phyloP scores from a whole-genome alignment of 2,797 vertebrate species.

The Orientallactaga sibirica region DNA sequence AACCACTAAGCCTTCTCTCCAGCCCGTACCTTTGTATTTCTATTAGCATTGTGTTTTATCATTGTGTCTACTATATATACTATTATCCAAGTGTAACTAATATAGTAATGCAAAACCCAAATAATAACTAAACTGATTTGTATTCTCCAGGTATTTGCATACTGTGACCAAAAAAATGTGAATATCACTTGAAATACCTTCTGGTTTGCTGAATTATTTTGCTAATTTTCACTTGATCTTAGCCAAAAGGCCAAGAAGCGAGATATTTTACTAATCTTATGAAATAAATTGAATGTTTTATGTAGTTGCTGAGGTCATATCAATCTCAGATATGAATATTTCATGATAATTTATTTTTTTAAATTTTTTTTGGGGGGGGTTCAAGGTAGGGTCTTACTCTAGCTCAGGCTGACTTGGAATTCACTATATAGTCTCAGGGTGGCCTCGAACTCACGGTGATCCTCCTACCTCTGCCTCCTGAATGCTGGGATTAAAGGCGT shows the following conservation, averaged over 20 bases:
- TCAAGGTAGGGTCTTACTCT: too few relatives aligned
- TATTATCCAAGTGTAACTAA: slow-evolving; percentile 24
- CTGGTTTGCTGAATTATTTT: slow-evolving; percentile 28
- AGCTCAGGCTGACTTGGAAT: too few relatives aligned
- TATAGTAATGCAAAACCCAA: neutral
- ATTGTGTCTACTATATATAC: neutral
- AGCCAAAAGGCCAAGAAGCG: too few relatives aligned
- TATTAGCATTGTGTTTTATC: slow-evolving; percentile 1
- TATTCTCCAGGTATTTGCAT: slow-evolving; percentile 26
- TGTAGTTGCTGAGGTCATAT: neutral
- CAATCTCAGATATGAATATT: slow-evolving; percentile 17
- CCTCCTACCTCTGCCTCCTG: too few relatives aligned
- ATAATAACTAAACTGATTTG: neutral
- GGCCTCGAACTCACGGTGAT: too few relatives aligned
- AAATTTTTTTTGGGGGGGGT: too few relatives aligned
- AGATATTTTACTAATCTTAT: slow-evolving; percentile 2
- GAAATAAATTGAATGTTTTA: neutral
- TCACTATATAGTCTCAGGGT: too few relatives aligned
- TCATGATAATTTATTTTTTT: neutral
- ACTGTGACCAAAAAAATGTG: neutral
- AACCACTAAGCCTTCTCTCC: too few relatives aligned
- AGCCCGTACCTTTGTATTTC: neutral
- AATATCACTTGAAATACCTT: neutral
- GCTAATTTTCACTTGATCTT: neutral
- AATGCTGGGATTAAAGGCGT: too few relatives aligned